Conservation (phyloP, 2,113 vertebrate genomes). For the Eidolon helvum region DNA sequence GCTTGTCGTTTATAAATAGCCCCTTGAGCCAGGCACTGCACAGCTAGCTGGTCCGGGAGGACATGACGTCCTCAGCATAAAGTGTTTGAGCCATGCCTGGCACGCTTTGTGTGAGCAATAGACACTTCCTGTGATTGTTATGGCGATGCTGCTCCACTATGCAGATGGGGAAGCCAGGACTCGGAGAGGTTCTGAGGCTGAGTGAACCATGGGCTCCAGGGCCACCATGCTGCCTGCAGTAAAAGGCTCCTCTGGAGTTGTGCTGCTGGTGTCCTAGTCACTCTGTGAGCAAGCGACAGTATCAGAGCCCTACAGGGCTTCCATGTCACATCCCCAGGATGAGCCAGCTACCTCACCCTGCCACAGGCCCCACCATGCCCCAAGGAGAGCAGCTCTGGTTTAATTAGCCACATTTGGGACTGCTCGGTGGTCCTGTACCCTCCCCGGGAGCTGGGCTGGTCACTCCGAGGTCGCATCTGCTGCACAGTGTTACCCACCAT, state of each 20-base stretch:
- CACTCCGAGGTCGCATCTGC: not conserved
- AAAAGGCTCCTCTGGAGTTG: not conserved
- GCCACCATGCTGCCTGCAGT: rapidly evolving
- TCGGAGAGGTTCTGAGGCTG: not conserved
- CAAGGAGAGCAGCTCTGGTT: not conserved
- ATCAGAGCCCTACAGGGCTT: not conserved
- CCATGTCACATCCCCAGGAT: not conserved
- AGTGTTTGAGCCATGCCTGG: not conserved
- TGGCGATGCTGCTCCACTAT: not conserved
- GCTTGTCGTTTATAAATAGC: not conserved
- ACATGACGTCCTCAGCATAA: rapidly evolving
- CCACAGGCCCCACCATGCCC: not conserved
- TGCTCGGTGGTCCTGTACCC: not conserved
- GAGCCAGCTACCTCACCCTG: not conserved
- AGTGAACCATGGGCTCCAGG: not conserved
- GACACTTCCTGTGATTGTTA: not conserved
- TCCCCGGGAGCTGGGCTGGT: not conserved
- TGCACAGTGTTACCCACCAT: not conserved
- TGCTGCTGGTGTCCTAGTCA: not conserved
- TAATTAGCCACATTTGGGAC: not conserved
- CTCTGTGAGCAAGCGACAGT: not conserved
- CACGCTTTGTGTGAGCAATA: rapidly evolving
- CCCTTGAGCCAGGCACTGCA: rapidly evolving
- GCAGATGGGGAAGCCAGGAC: not conserved
- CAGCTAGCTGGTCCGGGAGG: not conserved